Evolutionary conservation across 2,113 vertebrate genomes (phyloP), one percentile per base, ranked within the genome.

Genomic region (Chamaetylas fuelleborni): DNA sequence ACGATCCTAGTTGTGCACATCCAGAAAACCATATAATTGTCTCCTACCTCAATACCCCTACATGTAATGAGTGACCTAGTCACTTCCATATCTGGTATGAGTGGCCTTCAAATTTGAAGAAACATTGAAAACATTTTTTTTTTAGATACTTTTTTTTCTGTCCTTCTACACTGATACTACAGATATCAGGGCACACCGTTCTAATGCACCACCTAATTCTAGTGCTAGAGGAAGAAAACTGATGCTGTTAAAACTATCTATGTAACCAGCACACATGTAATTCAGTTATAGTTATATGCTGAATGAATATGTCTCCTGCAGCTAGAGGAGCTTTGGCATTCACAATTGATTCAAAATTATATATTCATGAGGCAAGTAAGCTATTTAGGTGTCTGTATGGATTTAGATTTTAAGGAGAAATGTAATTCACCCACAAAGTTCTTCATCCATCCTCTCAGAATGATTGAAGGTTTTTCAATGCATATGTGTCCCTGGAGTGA

Each of bases 241-340:
- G 6, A 38, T 50, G 43, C 23, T 43, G 2, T 40, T 62, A 48
- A 61, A 57, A 70, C 6, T 6, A 20, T 16, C 34, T 56, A 8
- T 16, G 28, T 19, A 66, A 57, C 6, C 14, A 53, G 4, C 2
- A 1, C 0, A 3, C 2, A 11, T 8, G 29, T 8, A 36, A 40
- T 65, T 81, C 64, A 73, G 13, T 78, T 64, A 26, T 20, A 48
- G 5, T 14, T 70, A 47, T 12, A 25, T 3, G 0, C 3, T 45
- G 23, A 82, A 72, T 61, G 38, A 86, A 73, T 48, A 36, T 1
- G 0, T 31, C 15, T 92, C 4, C 26, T 74, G n/a, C 3, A 31
- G 8, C 19, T 91, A 71, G 43, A 79, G 22, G 18, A 79, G 2
- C 6, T 76, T 53, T 67, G 20, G 10, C 19, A 57, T 67, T 57